Evolutionary conservation across 1,140 invertebrate species (phyloP).

Genomic region (Ericerus pela): DNA sequence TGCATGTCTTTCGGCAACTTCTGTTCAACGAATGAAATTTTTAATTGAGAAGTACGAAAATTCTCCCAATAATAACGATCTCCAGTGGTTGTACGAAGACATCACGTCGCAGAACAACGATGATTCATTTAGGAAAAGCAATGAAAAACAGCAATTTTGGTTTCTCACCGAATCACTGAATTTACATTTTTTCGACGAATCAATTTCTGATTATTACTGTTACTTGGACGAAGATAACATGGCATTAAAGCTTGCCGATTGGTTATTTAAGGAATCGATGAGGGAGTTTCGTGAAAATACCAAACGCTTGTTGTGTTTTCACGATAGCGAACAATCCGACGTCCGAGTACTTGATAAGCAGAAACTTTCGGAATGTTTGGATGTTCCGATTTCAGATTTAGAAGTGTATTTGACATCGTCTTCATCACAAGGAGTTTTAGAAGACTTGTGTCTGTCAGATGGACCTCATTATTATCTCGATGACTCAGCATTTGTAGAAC

Average conservation of each 20-base stretch:
- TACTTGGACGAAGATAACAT: neutral
- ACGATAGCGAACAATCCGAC: neutral
- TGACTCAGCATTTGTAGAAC: neutral
- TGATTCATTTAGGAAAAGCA: neutral
- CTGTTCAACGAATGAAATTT: neutral
- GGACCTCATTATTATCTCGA: neutral
- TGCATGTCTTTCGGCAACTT: neutral
- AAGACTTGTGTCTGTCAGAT: neutral
- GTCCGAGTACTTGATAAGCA: neutral
- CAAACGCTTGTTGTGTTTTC: neutral
- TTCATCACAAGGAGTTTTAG: neutral
- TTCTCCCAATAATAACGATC: neutral
- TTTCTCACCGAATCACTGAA: neutral
- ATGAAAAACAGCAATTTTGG: neutral
- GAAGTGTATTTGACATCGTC: neutral
- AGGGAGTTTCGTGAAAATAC: neutral
- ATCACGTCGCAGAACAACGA: neutral
- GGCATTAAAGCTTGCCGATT: neutral
- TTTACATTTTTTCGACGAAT: neutral
- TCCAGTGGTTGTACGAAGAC: neutral
- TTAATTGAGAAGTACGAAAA: neutral
- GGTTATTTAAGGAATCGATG: conserved; percentile 1
- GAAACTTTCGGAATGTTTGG: neutral
- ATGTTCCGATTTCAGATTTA: neutral
- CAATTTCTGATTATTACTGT: neutral